Conservation (phyloP, 2,888 invertebrate species). For the Erebia epiphron region DNA sequence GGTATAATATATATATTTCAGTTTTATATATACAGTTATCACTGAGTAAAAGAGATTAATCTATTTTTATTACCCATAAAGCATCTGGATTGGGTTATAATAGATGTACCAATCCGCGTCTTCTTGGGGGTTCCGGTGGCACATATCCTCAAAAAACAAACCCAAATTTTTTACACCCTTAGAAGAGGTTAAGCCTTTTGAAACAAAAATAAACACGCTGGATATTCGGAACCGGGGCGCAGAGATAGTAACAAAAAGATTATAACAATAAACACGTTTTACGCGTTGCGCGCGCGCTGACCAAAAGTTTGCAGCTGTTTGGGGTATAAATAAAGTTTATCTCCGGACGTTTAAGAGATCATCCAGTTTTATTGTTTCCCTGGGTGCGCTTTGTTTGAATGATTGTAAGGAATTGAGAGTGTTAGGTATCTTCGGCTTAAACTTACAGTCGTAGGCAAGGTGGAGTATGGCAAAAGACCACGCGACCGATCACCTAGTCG, state of each 20-base stretch:
- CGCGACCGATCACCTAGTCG: too few relatives aligned
- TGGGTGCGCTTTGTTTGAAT: slow-evolving; percentile 39
- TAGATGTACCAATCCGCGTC: not conserved
- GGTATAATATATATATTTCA: too few relatives aligned
- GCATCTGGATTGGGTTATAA: too few relatives aligned
- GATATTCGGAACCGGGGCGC: slow-evolving; percentile 43
- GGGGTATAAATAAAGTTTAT: slow-evolving; percentile 79
- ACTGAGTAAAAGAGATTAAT: too few relatives aligned
- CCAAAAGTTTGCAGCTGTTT: slow-evolving; percentile 83
- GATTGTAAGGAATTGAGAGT: slow-evolving; percentile 14
- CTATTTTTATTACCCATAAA: too few relatives aligned
- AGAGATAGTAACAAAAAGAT: slow-evolving; percentile 70
- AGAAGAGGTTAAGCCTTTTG: slow-evolving; percentile 42
- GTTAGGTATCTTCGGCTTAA: not conserved
- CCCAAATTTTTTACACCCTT: slow-evolving; percentile 32
- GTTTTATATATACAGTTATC: too few relatives aligned
- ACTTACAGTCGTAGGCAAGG: too few relatives aligned
- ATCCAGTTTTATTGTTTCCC: slow-evolving; percentile 71
- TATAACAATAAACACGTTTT: slow-evolving; percentile 66
- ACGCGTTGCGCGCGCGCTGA: slow-evolving; percentile 66
- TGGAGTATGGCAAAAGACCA: too few relatives aligned
- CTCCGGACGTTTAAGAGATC: slow-evolving; percentile 75
- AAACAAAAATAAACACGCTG: slow-evolving; percentile 57
- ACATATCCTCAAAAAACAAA: slow-evolving; percentile 28
- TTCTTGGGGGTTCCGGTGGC: slow-evolving; percentile 56